phyloP scores from a whole-genome alignment of 1,140 invertebrate genomes.

The Arion vulgaris region DNA sequence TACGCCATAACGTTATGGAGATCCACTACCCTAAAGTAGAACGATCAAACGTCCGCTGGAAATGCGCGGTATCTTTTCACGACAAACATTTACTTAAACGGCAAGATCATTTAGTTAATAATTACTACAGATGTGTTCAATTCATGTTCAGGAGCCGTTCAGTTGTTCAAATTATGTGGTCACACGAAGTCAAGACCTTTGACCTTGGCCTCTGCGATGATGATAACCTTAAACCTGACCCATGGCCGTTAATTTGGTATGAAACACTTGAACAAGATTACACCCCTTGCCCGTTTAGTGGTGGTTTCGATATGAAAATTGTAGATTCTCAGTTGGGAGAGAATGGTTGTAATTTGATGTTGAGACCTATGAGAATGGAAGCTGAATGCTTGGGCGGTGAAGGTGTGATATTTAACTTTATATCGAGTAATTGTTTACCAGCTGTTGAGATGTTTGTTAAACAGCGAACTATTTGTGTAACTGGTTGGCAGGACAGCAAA shows the following conservation, averaged over 20 bases:
- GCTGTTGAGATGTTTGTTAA: conserved; percentile 44
- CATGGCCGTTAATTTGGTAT: conserved; percentile 51
- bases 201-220: conserved; percentile 48
- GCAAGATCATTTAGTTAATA: conserved; percentile 35
- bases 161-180: conserved; percentile 47
- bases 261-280: conserved; percentile 42
- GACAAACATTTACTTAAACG: conserved; percentile 46
- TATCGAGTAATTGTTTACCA: conserved; percentile 47
- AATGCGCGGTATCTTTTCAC: conserved; percentile 36
- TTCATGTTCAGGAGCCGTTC: conserved; percentile 46
- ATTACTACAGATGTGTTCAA: conserved; percentile 42
- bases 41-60: conserved; percentile 33
- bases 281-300: conserved; percentile 49
- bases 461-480: conserved; percentile 49
- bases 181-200: conserved; percentile 21
- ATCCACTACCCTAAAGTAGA: conserved; percentile 19
- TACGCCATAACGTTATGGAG: conserved; percentile 42
- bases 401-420: conserved; percentile 55
- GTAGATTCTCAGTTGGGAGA: conserved; percentile 37
- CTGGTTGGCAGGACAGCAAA: conserved; percentile 48
- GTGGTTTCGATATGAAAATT: conserved; percentile 59
- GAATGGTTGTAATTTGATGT: conserved; percentile 57
- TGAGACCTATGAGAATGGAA: conserved; percentile 58
- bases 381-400: conserved; percentile 57
- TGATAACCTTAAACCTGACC: conserved; percentile 38